phyloP scores from a whole-genome alignment of 1,140 invertebrate species.

The Chrysomallon squamiferum region DNA sequence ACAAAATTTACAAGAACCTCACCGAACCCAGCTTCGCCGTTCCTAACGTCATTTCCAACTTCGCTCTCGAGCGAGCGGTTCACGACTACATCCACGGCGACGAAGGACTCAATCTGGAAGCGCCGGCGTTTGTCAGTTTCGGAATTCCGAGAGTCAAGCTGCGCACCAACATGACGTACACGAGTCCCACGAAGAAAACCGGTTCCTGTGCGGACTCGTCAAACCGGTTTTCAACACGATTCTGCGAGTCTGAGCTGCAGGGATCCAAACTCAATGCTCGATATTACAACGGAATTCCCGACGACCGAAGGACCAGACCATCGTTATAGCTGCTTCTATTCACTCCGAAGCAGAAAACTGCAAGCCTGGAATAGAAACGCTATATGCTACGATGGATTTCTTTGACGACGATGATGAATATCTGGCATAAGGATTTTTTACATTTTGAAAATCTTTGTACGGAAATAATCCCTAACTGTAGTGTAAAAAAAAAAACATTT shows the following conservation, averaged over 20 bases:
- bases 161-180: conserved; percentile 3
- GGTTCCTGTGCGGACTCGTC: background rate
- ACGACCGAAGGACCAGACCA: background rate
- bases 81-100: conserved; percentile 8
- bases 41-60: background rate
- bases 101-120: conserved; percentile 2
- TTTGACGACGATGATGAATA: background rate
- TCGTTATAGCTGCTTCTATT: background rate
- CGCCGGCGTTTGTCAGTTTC: conserved; percentile 4
- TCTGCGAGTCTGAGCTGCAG: background rate
- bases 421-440: too few species aligned
- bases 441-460: too few species aligned
- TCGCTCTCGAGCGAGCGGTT: conserved; percentile 1
- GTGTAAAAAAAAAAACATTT: too few species aligned
- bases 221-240: background rate
- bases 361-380: background rate
- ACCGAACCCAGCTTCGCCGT: conserved; percentile 1
- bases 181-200: background rate
- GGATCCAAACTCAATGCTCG: background rate
- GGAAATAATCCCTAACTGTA: too few species aligned
- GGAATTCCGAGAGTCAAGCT: conserved; percentile 2
- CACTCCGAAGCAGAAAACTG: background rate
- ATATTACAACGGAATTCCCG: background rate
- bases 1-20: background rate
- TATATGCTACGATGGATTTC: conserved; percentile 1